These are phyloP conservation scores for Phenganax marumi DNA, from an alignment of 92 coral and sea anemone species.

Conservation along the genomic window DNA sequence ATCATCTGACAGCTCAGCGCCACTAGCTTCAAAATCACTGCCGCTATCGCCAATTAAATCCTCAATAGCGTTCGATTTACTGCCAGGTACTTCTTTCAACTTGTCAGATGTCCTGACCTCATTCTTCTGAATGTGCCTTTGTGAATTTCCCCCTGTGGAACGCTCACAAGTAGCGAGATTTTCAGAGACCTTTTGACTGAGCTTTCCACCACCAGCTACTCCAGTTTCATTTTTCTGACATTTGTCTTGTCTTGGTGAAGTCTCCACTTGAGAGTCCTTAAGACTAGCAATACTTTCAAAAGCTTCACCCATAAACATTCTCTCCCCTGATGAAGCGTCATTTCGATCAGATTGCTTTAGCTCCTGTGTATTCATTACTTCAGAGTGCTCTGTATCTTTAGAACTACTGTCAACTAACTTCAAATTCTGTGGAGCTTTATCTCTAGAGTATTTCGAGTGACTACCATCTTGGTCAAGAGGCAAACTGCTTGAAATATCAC, in stretches of 20 bases:
- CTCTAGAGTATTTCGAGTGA: not conserved
- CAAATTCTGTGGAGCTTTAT: not conserved
- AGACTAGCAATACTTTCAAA: not conserved
- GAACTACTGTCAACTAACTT: not conserved
- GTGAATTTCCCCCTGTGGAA: too few species aligned
- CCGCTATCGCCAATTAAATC: conserved; percentile 32
- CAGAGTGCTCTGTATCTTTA: not conserved
- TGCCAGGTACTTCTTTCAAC: not conserved
- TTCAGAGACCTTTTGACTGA: too few species aligned
- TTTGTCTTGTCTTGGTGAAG: not conserved
- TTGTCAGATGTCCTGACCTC: not conserved
- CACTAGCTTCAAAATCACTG: conserved; percentile 33
- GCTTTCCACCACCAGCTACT: not conserved
- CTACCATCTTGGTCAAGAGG: not conserved
- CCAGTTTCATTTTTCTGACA: not conserved
- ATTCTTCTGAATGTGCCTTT: too few species aligned
- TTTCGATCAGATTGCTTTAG: too few species aligned
- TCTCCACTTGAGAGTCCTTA: not conserved
- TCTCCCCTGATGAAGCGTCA: too few species aligned
- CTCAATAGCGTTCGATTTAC: conserved; percentile 16
- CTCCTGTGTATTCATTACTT: not conserved
- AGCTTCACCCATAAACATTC: not conserved
- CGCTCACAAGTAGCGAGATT: too few species aligned
- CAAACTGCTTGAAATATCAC: conserved; percentile 8
- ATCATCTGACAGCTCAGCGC: conserved; percentile 11